Evolutionary conservation across 2,888 invertebrate species (phyloP).

Genomic region (Resseliella maxima): DNA sequence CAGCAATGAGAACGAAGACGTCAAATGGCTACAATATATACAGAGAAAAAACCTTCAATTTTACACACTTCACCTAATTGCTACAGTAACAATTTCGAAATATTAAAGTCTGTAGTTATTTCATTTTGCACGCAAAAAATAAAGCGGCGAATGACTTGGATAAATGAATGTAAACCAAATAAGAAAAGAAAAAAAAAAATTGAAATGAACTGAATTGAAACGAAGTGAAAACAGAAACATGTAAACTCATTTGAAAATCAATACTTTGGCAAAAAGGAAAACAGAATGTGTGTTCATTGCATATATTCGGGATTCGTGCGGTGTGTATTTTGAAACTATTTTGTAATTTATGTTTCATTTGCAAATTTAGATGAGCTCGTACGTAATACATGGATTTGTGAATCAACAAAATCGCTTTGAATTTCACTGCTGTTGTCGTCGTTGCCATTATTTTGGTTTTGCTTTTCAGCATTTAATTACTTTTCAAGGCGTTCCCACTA

Average conservation of each 20-base stretch:
- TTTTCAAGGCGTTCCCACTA: not conserved
- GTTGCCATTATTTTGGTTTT: not conserved
- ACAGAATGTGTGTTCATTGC: not conserved
- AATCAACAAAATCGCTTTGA: not conserved
- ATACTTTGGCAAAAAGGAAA: not conserved
- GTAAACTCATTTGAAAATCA: conserved; percentile 34
- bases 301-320: not conserved
- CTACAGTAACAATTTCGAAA: conserved; percentile 17
- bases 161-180: not conserved
- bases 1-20: no score
- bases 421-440: not conserved
- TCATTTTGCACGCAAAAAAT: conserved; percentile 26
- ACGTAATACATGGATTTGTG: not conserved
- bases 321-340: not conserved
- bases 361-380: not conserved
- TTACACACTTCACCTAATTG: conserved; percentile 5
- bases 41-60: conserved; percentile 19
- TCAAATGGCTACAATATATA: not conserved
- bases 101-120: not conserved
- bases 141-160: not conserved
- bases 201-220: not conserved
- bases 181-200: not conserved
- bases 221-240: not conserved
- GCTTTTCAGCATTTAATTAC: not conserved
- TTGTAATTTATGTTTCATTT: conserved; percentile 40